Evolutionary conservation across 2,888 invertebrate species (phyloP).

Genomic region (Cenopis cana): DNA sequence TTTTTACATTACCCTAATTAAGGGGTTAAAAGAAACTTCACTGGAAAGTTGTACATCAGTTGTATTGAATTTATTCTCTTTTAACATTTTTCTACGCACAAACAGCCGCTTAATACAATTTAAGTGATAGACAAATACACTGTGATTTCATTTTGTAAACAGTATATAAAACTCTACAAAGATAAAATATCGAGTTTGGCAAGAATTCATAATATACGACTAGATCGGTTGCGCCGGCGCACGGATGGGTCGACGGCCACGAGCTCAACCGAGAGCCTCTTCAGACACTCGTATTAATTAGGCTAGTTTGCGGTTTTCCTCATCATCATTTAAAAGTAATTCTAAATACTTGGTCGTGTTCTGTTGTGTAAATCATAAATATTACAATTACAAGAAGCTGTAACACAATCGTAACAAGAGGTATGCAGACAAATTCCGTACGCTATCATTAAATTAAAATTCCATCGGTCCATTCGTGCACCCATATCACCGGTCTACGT

Average conservation of each 20-base stretch:
- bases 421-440: conserved; percentile 13
- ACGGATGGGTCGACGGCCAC: conserved; percentile 15
- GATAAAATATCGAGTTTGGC: conserved; percentile 85
- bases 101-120: conserved; percentile 81
- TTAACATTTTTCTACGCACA: conserved; percentile 80
- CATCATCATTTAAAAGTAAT: conserved; percentile 14
- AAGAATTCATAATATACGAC: conserved; percentile 72
- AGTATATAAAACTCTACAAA: conserved; percentile 84
- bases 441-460: conserved; percentile 10
- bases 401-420: conserved; percentile 16
- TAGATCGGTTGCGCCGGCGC: conserved; percentile 29
- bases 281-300: background rate
- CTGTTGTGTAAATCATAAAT: conserved; percentile 24
- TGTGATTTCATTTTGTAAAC: conserved; percentile 83
- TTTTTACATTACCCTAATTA: background rate
- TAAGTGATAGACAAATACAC: conserved; percentile 81
- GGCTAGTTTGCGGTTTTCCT: conserved; percentile 3
- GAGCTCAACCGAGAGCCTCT: background rate
- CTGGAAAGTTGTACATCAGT: conserved; percentile 80
- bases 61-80: conserved; percentile 81
- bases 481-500: conserved; percentile 32
- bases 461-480: conserved; percentile 29
- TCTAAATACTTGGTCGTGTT: conserved; percentile 23
- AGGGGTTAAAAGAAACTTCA: conserved; percentile 61
- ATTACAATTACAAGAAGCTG: conserved; percentile 28